Percentiles rank a stretch among this genome's conserved stretches.
Evolutionary conservation across 2,113 vertebrate species (phyloP).

Genomic region (Amazona vittata): DNA sequence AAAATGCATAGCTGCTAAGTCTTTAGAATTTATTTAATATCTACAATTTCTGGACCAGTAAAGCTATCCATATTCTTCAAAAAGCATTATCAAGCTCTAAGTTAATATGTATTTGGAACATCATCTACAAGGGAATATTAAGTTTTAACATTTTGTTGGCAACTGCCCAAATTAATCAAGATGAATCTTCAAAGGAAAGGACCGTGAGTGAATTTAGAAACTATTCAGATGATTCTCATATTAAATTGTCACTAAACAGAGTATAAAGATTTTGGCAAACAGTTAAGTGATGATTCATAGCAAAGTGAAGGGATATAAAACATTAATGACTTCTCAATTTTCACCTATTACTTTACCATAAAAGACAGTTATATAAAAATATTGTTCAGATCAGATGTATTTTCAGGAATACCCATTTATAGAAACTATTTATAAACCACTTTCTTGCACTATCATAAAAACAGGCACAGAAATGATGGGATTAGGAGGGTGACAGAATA

Average conservation of each 20-base stretch:
- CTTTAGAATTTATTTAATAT: neutral
- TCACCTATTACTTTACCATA: slow-evolving; percentile 56
- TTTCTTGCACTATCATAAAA: slow-evolving; percentile 47
- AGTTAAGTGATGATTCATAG: slow-evolving; percentile 27
- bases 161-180: neutral
- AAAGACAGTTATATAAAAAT: slow-evolving; percentile 56
- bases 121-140: neutral
- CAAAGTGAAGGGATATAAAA: slow-evolving; percentile 42
- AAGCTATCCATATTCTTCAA: neutral
- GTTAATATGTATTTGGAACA: neutral
- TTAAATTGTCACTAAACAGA: slow-evolving; percentile 40
- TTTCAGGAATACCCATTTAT: slow-evolving; percentile 61
- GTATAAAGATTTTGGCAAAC: slow-evolving; percentile 49
- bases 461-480: slow-evolving; percentile 36
- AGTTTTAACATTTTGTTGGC: neutral
- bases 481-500: slow-evolving; percentile 20
- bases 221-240: neutral
- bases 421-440: slow-evolving; percentile 56
- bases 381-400: slow-evolving; percentile 19
- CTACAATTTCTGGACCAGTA: neutral
- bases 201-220: slow-evolving; percentile 1
- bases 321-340: slow-evolving; percentile 53
- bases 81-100: neutral
- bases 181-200: neutral
- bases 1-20: neutral